Evolutionary conservation across 1,140 invertebrate genomes (phyloP).

Genomic region (Panagrolaimus sp.): DNA sequence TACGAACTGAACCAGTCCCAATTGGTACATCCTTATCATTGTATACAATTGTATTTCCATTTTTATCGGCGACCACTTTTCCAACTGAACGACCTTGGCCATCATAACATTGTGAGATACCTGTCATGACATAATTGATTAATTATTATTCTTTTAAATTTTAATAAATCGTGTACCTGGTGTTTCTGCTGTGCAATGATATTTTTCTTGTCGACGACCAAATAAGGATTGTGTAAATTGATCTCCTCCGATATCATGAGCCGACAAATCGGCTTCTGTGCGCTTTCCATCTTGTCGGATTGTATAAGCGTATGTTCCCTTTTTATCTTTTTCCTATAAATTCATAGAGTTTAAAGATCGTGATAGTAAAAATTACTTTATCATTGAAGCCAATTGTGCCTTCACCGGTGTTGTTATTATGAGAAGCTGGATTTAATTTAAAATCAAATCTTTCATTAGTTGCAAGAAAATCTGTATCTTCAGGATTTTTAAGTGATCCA

Average conservation of each 20-base stretch:
- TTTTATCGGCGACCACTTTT: slow-evolving; percentile 58
- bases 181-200: slow-evolving; percentile 55
- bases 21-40: slow-evolving; percentile 57
- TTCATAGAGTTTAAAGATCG: not conserved
- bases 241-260: slow-evolving; percentile 38
- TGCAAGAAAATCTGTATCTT: slow-evolving; percentile 49
- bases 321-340: slow-evolving; percentile 46
- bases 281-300: slow-evolving; percentile 48
- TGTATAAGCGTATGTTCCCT: slow-evolving; percentile 52
- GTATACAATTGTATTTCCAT: slow-evolving; percentile 57
- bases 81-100: slow-evolving; percentile 53
- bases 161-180: too few relatives aligned
- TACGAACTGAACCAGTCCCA: slow-evolving; percentile 50
- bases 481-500: slow-evolving; percentile 43
- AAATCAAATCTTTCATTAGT: slow-evolving; percentile 56
- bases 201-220: slow-evolving; percentile 54
- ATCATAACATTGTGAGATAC: slow-evolving; percentile 57
- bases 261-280: slow-evolving; percentile 51
- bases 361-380: not conserved
- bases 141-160: too few relatives aligned
- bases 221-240: slow-evolving; percentile 50
- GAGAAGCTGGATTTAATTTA: slow-evolving; percentile 44
- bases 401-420: slow-evolving; percentile 46
- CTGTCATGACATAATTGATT: too few relatives aligned
- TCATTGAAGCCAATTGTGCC: slow-evolving; percentile 42